Base-by-base conservation (phyloP, 2,113 vertebrate species). In the Nannobrachium achirus region DNA sequence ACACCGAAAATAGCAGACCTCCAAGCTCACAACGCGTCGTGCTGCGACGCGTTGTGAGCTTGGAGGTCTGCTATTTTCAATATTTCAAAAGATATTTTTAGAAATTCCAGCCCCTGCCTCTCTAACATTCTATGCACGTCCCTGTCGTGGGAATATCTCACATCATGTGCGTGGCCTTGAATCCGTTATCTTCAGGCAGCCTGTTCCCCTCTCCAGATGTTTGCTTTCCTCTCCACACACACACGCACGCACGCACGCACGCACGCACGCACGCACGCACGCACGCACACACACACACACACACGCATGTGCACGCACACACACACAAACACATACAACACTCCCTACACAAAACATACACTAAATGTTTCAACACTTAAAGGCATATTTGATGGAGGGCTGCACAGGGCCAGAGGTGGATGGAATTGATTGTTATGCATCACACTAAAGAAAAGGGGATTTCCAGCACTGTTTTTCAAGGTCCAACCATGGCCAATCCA, bases 371-470 rank as follows among this genome's bases (percentile, higher is more conserved):
- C 15, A 73, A 69, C 16, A 33, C 48, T 70, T 45, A 7, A 15
- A 16, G 73, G 40, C 42, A 66, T 81, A 68, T 83, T 88, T 84
- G 60, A 78, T 77, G 45, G 15, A 15, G 16, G 48, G 10, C 62
- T 0, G 41, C n/a, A 3, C 42, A 52, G 42, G 4, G 41, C 0
- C 20, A 19, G 56, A 39, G 39, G 10, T 70, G 51, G 2, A 18
- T 71, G 40, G 67, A 49, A 75, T 56, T 64, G 57, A 80, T 78
- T 66, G 33, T 59, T 11, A 10, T 18, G 25, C 44, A 44, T 44
- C 45, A 7, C n/a, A 45, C 45, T 40, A 42, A 57, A 49, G 25
- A 51, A 19, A 13, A 39, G 46, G 13, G 48, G 52, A 55, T 82
- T 78, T 71, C 49, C 7, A 0, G 20, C 44, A 61, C 53, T 60